Evolutionary conservation across 2,888 invertebrate genomes (phyloP).

Genomic region (Alviniconcha strummeri): DNA sequence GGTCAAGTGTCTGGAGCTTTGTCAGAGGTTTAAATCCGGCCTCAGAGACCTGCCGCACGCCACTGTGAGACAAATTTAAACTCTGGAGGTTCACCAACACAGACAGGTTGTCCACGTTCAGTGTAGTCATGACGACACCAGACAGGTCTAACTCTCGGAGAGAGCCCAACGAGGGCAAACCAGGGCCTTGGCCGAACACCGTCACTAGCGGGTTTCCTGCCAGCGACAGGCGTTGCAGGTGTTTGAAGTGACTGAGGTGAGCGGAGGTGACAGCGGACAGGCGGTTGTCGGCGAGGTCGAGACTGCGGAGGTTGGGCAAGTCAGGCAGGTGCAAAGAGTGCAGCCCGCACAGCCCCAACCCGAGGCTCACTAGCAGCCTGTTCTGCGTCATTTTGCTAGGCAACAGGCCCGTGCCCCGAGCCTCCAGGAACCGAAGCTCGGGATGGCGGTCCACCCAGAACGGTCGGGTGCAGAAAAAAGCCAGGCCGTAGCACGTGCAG

Average conservation of each 20-base stretch:
- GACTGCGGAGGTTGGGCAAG: neutral
- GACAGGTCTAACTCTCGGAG: neutral
- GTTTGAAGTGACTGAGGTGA: neutral
- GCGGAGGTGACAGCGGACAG: neutral
- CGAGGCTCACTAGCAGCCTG: neutral
- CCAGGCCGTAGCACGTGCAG: neutral
- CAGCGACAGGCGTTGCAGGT: neutral
- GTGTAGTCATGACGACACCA: too few species aligned
- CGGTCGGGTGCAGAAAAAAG: neutral
- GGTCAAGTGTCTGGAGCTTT: neutral
- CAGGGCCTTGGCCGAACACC: neutral
- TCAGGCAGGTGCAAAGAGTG: neutral
- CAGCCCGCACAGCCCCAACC: neutral
- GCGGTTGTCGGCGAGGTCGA: neutral
- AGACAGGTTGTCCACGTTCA: neutral
- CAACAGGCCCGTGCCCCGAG: neutral
- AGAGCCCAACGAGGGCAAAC: neutral
- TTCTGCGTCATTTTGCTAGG: neutral
- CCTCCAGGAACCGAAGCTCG: conserved; percentile 6
- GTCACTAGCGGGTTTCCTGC: neutral
- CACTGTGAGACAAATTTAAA: neutral
- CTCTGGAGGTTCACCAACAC: neutral
- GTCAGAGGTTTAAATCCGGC: neutral
- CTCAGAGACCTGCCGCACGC: neutral
- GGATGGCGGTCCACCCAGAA: neutral